phyloP scores from a whole-genome alignment of 2,113 vertebrate species.

The Zootoca vivipara region DNA sequence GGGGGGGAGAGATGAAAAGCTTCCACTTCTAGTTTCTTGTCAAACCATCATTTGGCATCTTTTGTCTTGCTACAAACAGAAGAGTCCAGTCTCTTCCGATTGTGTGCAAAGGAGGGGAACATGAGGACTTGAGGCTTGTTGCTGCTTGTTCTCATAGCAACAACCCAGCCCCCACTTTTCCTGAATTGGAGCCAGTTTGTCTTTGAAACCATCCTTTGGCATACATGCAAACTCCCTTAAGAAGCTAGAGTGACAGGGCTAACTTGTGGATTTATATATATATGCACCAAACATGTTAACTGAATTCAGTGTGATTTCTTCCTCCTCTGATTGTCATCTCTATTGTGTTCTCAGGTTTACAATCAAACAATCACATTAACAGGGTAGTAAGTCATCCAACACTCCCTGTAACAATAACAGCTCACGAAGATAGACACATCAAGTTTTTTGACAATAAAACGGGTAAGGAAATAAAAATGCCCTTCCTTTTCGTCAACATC shows the following conservation, averaged over 20 bases:
- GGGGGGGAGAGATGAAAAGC: neutral
- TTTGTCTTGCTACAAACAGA: neutral
- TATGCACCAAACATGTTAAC: neutral
- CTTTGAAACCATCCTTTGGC: neutral
- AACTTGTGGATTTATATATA: neutral
- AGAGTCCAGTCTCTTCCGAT: neutral
- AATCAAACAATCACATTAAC: slow-evolving; percentile 90
- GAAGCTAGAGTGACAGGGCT: neutral
- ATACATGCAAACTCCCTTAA: neutral
- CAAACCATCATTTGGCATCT: neutral
- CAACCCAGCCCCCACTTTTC: neutral
- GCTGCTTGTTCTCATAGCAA: neutral
- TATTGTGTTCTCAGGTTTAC: slow-evolving; percentile 76
- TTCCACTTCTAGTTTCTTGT: neutral
- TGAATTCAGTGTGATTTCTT: slow-evolving; percentile 10
- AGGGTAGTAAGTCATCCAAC: slow-evolving; percentile 97
- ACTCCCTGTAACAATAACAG: slow-evolving; percentile 95
- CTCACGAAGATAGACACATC: slow-evolving; percentile 96
- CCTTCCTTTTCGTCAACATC: neutral
- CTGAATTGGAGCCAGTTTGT: neutral
- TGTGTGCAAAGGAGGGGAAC: neutral
- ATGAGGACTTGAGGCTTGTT: neutral
- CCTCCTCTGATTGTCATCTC: neutral
- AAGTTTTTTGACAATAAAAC: slow-evolving; percentile 99
- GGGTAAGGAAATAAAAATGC: slow-evolving; percentile 76